A percentile compares a stretch with the other conserved stretches of the same genome.
Conservation (phyloP, 2,113 vertebrate genomes). For the Gambusia holbrooki region DNA sequence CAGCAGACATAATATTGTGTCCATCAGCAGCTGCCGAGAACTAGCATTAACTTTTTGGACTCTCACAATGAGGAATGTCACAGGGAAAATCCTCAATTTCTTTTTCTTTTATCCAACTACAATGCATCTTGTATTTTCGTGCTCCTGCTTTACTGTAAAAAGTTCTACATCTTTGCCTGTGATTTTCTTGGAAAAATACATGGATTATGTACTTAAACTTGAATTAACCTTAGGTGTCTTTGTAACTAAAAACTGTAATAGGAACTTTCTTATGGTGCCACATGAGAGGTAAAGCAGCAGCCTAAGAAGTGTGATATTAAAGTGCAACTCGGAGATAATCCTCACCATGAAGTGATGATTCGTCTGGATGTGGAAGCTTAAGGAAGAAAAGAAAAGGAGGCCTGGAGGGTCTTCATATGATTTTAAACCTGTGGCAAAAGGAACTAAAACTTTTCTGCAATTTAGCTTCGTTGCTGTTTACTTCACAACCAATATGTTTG, state of each 20-base stretch:
- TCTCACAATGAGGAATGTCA: conserved; percentile 26
- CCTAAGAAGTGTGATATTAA: conserved; percentile 37
- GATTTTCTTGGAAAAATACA: conserved; percentile 19
- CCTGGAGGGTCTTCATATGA: conserved; percentile 13
- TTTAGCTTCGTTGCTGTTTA: conserved; percentile 20
- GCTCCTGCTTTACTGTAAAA: conserved; percentile 19
- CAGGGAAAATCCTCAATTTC: conserved; percentile 8
- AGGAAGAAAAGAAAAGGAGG: conserved; percentile 3
- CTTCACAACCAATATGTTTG: conserved; percentile 30
- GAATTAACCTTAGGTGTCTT: conserved; percentile 34
- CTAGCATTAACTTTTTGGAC: conserved; percentile 2
- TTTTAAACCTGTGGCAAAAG: conserved; percentile 34
- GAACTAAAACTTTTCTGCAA: conserved; percentile 30
- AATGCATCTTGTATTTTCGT: conserved; percentile 16
- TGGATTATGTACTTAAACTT: conserved; percentile 17
- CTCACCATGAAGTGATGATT: conserved; percentile 53
- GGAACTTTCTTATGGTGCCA: conserved; percentile 36
- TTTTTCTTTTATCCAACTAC: conserved; percentile 23
- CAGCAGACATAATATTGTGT: conserved; percentile 58
- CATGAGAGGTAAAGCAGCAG: conserved; percentile 4
- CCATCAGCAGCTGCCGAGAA: conserved; percentile 7
- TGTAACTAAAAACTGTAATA: conserved; percentile 16
- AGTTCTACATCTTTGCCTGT: background rate
- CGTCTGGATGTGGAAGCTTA: conserved; percentile 43
- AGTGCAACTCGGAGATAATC: conserved; percentile 48